Conservation (phyloP, 2,888 invertebrate species). For the Eilema griseolum region DNA sequence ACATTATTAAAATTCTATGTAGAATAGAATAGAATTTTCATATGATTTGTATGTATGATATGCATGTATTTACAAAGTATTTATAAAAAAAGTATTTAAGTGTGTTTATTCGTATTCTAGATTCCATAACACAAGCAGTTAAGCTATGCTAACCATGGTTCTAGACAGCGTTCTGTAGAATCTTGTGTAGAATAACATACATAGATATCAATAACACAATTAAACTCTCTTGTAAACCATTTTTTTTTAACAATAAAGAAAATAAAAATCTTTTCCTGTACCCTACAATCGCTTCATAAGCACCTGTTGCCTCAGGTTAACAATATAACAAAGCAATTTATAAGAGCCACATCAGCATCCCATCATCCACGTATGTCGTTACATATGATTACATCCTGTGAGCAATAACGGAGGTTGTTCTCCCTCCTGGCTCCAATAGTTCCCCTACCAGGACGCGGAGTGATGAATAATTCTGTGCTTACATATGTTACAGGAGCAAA, state of each 20-base stretch:
- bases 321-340: constrained; percentile 18
- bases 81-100: no score
- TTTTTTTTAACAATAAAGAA: background rate
- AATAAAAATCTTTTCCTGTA: background rate
- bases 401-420: constrained; percentile 10
- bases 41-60: no score
- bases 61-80: no score
- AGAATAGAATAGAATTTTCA: no score
- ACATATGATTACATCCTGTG: constrained; percentile 11
- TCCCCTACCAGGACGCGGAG: constrained; percentile 1
- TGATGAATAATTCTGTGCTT: constrained; percentile 22
- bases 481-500: constrained; percentile 19
- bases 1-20: no score
- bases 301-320: constrained; percentile 14
- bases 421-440: background rate
- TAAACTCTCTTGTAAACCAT: background rate
- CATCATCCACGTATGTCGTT: constrained; percentile 16
- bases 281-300: background rate
- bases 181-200: no score
- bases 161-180: no score
- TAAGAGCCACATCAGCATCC: constrained; percentile 15
- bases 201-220: background rate
- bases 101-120: no score
- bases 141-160: no score
- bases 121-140: no score